Evolutionary conservation across 2,797 vertebrate genomes (phyloP).

Genomic region (Morus bassanus): DNA sequence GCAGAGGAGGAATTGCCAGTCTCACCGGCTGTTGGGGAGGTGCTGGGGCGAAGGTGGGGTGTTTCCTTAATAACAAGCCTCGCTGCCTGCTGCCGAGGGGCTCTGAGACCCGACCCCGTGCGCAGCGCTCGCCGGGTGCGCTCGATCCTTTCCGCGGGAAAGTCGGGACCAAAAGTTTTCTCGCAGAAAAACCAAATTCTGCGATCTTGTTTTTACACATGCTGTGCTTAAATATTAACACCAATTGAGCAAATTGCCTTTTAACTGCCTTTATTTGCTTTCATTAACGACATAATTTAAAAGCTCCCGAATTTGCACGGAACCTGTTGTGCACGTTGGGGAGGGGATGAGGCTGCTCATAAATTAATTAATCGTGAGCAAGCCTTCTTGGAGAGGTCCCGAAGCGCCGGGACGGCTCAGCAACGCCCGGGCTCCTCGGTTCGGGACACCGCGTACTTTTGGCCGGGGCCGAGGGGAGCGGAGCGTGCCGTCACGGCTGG

Average conservation of each 20-base stretch:
- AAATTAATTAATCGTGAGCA: conserved; percentile 60
- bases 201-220: conserved; percentile 72
- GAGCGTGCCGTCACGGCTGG: conserved; percentile 15
- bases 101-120: accelerated
- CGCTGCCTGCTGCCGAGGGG: background rate
- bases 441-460: background rate
- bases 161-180: conserved; percentile 63
- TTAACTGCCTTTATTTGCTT: conserved; percentile 86
- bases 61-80: background rate
- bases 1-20: background rate
- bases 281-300: conserved; percentile 86
- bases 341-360: conserved; percentile 7
- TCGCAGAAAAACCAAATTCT: conserved; percentile 59
- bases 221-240: conserved; percentile 87
- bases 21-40: background rate
- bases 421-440: background rate
- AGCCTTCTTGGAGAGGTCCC: conserved; percentile 50
- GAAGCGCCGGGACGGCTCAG: background rate
- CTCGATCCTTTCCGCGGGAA: background rate
- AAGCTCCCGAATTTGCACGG: conserved; percentile 81
- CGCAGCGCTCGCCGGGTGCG: accelerated
- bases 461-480: background rate
- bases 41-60: background rate
- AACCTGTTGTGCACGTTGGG: conserved; percentile 76
- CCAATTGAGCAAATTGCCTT: conserved; percentile 86